These are phyloP conservation scores for Umimayanthus chanpuru DNA, from an alignment of 92 coral and sea anemone genomes.

Conservation along the genomic window DNA sequence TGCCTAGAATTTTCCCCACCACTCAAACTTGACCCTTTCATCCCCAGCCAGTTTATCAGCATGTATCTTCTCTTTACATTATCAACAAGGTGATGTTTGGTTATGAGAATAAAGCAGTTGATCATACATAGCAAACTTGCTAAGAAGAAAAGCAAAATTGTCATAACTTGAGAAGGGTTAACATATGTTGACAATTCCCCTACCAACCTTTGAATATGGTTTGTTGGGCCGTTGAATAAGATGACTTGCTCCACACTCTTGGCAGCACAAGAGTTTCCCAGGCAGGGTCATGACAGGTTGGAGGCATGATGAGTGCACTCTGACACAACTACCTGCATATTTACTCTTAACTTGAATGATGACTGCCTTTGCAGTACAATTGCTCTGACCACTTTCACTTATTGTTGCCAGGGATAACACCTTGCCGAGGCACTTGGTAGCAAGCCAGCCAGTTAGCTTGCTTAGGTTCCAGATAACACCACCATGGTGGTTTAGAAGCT, in stretches of 20 bases:
- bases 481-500: conserved; percentile 58
- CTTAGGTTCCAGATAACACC: conserved; percentile 89
- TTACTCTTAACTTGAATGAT: conserved; percentile 61
- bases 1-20: too few relatives aligned
- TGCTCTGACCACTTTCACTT: conserved; percentile 30
- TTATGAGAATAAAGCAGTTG: too few relatives aligned
- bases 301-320: conserved; percentile 78
- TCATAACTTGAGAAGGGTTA: too few relatives aligned
- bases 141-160: too few relatives aligned
- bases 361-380: conserved; percentile 76
- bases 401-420: conserved; percentile 45
- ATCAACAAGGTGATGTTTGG: too few relatives aligned
- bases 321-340: conserved; percentile 27
- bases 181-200: background rate
- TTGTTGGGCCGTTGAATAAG: conserved; percentile 60
- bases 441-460: conserved; percentile 84
- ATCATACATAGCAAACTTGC: too few relatives aligned
- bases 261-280: conserved; percentile 64
- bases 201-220: conserved; percentile 46
- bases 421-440: conserved; percentile 70
- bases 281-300: conserved; percentile 49
- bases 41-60: too few relatives aligned
- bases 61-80: too few relatives aligned
- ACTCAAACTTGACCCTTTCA: background rate
- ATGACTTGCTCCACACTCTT: conserved; percentile 60